Base-by-base conservation (phyloP, 2,888 invertebrate genomes). In the Octonoba sinensis region DNA sequence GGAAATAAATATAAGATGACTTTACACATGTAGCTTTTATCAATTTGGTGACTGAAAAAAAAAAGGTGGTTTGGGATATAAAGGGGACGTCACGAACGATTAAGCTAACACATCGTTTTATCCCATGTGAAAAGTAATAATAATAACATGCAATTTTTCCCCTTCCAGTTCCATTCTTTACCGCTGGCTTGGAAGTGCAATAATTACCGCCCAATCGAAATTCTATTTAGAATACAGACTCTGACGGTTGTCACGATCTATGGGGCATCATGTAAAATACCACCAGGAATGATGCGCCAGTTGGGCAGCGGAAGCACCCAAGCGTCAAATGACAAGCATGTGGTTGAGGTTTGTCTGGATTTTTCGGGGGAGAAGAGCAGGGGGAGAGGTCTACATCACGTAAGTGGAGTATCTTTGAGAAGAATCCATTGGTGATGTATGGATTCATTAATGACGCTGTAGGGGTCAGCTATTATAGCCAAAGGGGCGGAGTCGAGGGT, bases 281-380 rank as follows among this genome's bases (percentile, higher is more conserved):
- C 15, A 27, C 47, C 59, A 60, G 36, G 59, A 60, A 27, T 36
- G 49, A 66, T 36, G 60, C 46, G 72, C 49, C 66, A 79, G 66
- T 72, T 79, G 72, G 24, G 16, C 18, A 67, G 66, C 78, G 67
- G 22, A 72, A 24, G 8, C 78, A 67, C 3, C 54, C 60, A 54
- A 44, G 77, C 77, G 49, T 56, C 65, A 78, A 71, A 78, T 66
- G 36, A 57, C 57, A 22, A n/a, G 47, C 77, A 79, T 72, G 67
- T 60, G 78, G 72, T 47, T 60, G 66, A 64, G 67, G 59, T 49
- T 77, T 56, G 20, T 44, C 20, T 44, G 36, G 46, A 18, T 64
- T 36, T 46, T 18, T 18, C 3, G 20, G 44, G 47, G 56, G 15
- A n/a, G n/a, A n/a, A n/a, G n/a, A n/a, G n/a, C n/a, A n/a, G 47